phyloP scores from a whole-genome alignment of 2,113 vertebrate genomes.

The Datnioides undecimradiatus region DNA sequence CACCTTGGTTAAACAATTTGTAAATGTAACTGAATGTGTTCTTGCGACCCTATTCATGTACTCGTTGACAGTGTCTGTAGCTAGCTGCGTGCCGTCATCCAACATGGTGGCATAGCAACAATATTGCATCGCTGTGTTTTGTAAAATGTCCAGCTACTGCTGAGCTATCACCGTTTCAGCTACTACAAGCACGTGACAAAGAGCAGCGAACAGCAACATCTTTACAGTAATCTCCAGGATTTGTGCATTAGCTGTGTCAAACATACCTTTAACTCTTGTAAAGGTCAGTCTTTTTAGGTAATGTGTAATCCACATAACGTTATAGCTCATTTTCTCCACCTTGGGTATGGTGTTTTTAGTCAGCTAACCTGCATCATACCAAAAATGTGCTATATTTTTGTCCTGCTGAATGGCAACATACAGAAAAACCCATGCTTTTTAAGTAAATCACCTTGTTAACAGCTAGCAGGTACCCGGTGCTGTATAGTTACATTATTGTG shows the following conservation, averaged over 20 bases:
- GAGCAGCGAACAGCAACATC: background rate
- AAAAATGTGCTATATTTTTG: background rate
- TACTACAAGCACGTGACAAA: background rate
- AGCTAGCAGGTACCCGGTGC: background rate
- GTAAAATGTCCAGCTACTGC: background rate
- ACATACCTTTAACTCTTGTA: background rate
- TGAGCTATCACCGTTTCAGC: background rate
- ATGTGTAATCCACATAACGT: background rate
- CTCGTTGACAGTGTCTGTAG: background rate
- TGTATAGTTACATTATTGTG: background rate
- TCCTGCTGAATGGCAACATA: background rate
- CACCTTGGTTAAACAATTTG: background rate
- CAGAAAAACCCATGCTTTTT: background rate
- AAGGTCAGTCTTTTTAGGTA: background rate
- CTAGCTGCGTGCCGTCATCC: background rate
- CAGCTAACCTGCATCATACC: background rate
- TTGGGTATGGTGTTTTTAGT: background rate
- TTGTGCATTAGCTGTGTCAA: background rate
- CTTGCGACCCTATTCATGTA: background rate
- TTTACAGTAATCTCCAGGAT: background rate
- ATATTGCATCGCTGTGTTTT: background rate
- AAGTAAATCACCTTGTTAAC: background rate
- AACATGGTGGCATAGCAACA: slow-evolving; percentile 24
- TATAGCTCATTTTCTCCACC: background rate
- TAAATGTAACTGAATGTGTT: background rate